Percentiles rank a stretch among this genome's conserved stretches.
phyloP scores from a whole-genome alignment of 2,113 vertebrate species.

The Merops nubicus region DNA sequence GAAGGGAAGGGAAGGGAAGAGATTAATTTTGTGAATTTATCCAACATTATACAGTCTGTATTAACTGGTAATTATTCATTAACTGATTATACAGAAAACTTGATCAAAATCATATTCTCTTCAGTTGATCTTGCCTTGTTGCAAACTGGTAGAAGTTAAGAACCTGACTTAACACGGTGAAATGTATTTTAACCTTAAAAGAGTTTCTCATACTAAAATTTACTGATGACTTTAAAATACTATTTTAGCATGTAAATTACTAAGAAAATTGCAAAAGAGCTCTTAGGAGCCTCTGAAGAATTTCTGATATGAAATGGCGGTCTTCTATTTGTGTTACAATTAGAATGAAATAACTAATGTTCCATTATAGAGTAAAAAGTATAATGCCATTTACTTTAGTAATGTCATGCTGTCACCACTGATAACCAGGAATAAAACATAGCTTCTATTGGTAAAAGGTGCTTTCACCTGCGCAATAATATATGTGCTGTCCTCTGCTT shows the following conservation, averaged over 20 bases:
- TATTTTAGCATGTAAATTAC: not conserved
- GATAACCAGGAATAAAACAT: not conserved
- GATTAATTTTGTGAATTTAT: not conserved
- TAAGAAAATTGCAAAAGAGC: not conserved
- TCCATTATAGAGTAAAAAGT: not conserved
- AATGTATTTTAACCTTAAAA: not conserved
- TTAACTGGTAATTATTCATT: not conserved
- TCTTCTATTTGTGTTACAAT: not conserved
- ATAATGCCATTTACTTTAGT: not conserved
- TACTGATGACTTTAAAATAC: not conserved
- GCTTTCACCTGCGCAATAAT: not conserved
- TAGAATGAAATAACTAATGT: not conserved
- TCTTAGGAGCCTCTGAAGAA: not conserved
- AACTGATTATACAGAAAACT: not conserved
- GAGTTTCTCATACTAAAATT: not conserved
- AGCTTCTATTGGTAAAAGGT: not conserved
- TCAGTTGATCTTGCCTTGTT: not conserved
- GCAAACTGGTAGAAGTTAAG: not conserved
- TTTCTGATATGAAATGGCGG: not conserved
- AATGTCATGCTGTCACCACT: not conserved
- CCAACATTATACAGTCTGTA: not conserved
- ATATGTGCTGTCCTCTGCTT: not conserved
- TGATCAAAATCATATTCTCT: not conserved
- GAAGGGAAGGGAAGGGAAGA: not conserved
- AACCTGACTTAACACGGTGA: not conserved